Conservation (phyloP, 2,113 vertebrate species). For the Brachirus orientalis region DNA sequence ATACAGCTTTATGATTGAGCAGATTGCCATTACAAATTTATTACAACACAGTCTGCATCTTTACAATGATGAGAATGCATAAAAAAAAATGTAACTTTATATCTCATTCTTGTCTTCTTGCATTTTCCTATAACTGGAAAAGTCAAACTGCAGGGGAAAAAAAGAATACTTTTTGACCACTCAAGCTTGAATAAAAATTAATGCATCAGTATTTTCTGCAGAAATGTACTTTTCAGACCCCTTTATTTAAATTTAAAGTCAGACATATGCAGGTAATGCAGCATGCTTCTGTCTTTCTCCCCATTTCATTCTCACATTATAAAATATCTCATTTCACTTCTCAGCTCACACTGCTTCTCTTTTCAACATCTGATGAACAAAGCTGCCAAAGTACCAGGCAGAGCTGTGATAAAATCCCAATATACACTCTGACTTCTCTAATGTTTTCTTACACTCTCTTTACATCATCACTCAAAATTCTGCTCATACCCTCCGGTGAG, state of each 20-base stretch:
- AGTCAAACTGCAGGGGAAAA: slow-evolving; percentile 1
- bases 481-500: slow-evolving; percentile 2
- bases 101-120: not conserved
- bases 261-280: slow-evolving; percentile 11
- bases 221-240: not conserved
- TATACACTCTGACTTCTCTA: slow-evolving; percentile 19
- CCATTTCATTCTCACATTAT: slow-evolving; percentile 21
- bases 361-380: slow-evolving; percentile 37
- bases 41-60: not conserved
- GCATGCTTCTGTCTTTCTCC: not conserved
- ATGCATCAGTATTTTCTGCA: not conserved
- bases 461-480: slow-evolving; percentile 1
- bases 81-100: not conserved
- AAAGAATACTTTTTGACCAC: not conserved
- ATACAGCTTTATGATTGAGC: not conserved
- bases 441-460: slow-evolving; percentile 11
- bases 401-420: slow-evolving; percentile 14
- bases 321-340: slow-evolving; percentile 4
- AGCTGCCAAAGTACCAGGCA: slow-evolving; percentile 10
- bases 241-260: not conserved
- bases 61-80: not conserved
- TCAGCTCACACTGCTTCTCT: slow-evolving; percentile 1
- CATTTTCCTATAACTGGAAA: not conserved
- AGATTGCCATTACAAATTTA: not conserved
- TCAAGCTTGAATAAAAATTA: not conserved